phyloP scores from a whole-genome alignment of 2,113 vertebrate species.

The Gallinago jamesoni region DNA sequence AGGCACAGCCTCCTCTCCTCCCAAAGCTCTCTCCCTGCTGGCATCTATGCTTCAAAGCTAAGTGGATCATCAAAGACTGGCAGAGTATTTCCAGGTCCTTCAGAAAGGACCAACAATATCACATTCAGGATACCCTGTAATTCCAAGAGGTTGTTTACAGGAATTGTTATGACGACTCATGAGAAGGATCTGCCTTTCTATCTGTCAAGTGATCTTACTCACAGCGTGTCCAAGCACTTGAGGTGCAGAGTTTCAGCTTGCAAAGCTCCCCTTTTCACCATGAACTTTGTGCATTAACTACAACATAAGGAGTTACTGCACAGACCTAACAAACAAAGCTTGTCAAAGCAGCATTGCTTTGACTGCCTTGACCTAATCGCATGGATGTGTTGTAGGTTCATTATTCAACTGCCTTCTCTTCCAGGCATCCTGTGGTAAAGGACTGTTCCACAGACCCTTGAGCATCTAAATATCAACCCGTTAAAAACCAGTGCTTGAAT shows the following conservation, averaged over 20 bases:
- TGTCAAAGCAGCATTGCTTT: neutral
- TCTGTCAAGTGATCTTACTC: neutral
- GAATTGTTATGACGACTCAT: neutral
- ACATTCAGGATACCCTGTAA: neutral
- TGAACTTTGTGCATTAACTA: neutral
- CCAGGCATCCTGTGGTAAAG: neutral
- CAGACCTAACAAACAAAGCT: neutral
- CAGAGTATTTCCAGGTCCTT: neutral
- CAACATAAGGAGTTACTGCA: neutral
- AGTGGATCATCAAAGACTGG: neutral
- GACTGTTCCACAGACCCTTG: neutral
- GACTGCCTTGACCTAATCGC: neutral
- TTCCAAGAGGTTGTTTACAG: neutral
- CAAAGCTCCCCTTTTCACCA: neutral
- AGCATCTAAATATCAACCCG: neutral
- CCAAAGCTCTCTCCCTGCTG: neutral
- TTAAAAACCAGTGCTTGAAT: neutral
- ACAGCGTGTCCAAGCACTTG: neutral
- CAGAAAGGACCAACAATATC: neutral
- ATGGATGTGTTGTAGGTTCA: neutral
- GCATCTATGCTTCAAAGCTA: slow-evolving; percentile 1
- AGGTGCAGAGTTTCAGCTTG: neutral
- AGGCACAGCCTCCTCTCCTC: neutral
- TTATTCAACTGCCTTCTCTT: neutral
- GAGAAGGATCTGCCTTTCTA: neutral